A percentile compares a stretch with the other conserved stretches of the same genome.
These are phyloP conservation scores for Drosophila ficusphila DNA, from an alignment of 1,140 invertebrate genomes.

Conservation along the genomic window DNA sequence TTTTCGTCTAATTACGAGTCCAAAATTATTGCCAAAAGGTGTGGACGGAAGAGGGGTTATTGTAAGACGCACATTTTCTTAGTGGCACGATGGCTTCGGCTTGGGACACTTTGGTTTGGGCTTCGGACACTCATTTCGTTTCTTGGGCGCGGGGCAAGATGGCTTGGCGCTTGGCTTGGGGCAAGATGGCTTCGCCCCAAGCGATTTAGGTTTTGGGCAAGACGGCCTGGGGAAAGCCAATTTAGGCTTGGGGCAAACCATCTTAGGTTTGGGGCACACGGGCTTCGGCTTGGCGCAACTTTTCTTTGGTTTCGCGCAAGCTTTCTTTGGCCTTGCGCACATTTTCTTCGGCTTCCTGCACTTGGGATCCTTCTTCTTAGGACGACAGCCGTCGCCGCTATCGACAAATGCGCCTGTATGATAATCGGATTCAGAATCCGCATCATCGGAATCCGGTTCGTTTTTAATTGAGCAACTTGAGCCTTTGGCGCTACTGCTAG, in stretches of 20 bases:
- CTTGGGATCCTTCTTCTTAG: not conserved
- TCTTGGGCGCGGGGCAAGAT: not conserved
- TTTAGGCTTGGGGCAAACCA: not conserved
- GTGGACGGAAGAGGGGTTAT: not conserved
- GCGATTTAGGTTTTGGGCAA: no score
- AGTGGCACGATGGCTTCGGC: not conserved
- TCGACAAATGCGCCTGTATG: not conserved
- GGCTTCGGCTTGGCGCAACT: not conserved
- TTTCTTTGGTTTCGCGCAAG: not conserved
- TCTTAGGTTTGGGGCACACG: not conserved
- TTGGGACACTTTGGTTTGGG: not conserved
- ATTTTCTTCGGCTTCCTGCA: not conserved
- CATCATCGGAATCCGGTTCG: no score
- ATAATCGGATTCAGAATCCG: not conserved
- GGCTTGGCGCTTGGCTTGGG: not conserved
- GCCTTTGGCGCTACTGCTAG: no score
- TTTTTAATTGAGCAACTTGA: no score
- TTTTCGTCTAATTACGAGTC: not conserved
- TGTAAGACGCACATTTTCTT: not conserved
- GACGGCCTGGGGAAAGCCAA: not conserved
- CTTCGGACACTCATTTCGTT: not conserved
- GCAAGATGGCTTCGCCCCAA: not conserved
- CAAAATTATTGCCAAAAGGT: not conserved
- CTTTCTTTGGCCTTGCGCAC: not conserved
- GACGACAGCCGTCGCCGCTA: not conserved